A percentile compares a stretch with the other conserved stretches of the same genome.
These are phyloP conservation scores for Sylvicola fuscatus DNA, from an alignment of 2,888 invertebrate genomes.

Conservation along the genomic window DNA sequence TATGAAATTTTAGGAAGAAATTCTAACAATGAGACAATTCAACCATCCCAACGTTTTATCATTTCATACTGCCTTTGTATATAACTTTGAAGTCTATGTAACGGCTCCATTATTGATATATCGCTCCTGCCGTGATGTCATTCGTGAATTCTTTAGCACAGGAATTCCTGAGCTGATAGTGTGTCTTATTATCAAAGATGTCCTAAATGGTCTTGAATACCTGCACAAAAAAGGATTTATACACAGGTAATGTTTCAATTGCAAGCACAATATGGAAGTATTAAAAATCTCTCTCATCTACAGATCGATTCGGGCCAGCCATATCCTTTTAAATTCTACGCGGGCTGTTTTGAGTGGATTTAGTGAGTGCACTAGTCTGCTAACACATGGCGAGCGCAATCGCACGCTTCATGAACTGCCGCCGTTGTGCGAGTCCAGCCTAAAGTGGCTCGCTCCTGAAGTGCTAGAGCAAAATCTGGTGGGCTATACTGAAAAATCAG, in stretches of 20 bases:
- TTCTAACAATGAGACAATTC: conserved; percentile 52
- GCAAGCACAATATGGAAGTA: too few relatives aligned
- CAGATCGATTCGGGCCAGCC: conserved; percentile 65
- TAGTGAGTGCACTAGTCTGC: conserved; percentile 52
- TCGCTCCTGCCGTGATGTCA: conserved; percentile 63
- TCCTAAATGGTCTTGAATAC: conserved; percentile 61
- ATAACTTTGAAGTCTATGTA: conserved; percentile 54
- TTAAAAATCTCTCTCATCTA: conserved; percentile 33
- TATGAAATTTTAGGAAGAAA: conserved; percentile 46
- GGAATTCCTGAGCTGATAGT: conserved; percentile 65
- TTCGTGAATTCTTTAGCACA: conserved; percentile 46
- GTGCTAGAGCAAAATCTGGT: conserved; percentile 69
- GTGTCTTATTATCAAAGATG: conserved; percentile 56
- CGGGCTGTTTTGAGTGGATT: conserved; percentile 57
- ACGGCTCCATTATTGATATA: conserved; percentile 68
- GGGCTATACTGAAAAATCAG: conserved; percentile 78
- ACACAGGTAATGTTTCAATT: not conserved
- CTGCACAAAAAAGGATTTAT: conserved; percentile 56
- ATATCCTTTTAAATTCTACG: conserved; percentile 52
- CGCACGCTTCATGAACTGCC: conserved; percentile 56
- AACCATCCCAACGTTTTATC: conserved; percentile 61
- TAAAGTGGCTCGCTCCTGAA: conserved; percentile 88
- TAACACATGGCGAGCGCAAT: conserved; percentile 48
- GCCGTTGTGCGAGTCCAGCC: conserved; percentile 31
- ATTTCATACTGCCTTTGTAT: conserved; percentile 55